Conservation (phyloP, 2,797 vertebrate genomes). For the Garrulus glandarius region DNA sequence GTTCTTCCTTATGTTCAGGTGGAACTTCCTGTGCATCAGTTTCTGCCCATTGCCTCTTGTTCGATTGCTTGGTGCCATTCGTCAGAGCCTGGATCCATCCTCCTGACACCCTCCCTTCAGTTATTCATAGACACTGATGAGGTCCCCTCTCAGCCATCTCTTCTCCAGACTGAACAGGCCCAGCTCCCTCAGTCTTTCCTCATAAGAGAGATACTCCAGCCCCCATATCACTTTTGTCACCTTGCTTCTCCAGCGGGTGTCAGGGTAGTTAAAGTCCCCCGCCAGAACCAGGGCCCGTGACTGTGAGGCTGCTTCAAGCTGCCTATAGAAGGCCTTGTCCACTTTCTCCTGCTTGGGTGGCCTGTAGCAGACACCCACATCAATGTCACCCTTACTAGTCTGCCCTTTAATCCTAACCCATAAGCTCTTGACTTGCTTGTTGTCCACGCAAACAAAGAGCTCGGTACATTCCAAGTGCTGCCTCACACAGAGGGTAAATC, state of each 20-base stretch:
- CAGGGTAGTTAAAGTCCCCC: background rate
- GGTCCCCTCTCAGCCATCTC: background rate
- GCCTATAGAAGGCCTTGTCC: background rate
- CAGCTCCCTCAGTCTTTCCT: background rate
- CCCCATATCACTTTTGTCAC: background rate
- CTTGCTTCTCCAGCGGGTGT: background rate
- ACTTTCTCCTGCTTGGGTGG: background rate
- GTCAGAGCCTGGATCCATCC: background rate
- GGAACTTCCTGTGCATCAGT: background rate
- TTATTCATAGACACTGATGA: background rate
- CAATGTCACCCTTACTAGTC: background rate
- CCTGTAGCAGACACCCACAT: background rate
- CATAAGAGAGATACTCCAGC: background rate
- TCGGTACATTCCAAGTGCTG: rapidly evolving
- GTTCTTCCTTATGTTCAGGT: background rate
- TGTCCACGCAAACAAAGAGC: background rate
- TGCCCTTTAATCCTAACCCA: background rate
- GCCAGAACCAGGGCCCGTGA: background rate
- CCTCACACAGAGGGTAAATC: background rate
- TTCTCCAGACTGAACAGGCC: background rate
- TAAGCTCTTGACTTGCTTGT: background rate
- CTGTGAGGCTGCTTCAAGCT: background rate
- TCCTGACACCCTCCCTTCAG: background rate
- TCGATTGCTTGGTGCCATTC: rapidly evolving
- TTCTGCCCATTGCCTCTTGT: background rate